Base-by-base conservation (phyloP, 2,888 invertebrate genomes). In the Bombylius discolor region DNA sequence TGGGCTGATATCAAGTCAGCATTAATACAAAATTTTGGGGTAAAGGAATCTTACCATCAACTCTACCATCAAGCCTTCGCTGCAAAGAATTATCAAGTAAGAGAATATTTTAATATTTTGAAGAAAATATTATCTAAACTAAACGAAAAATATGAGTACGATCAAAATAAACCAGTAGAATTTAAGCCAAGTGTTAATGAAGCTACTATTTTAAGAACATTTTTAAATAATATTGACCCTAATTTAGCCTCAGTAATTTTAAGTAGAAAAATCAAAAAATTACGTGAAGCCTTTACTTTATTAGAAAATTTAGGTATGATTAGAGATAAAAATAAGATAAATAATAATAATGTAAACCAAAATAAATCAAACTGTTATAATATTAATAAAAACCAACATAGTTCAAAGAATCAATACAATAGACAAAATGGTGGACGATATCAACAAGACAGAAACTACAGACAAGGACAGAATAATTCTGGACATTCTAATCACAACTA, bases 81-180 rank as follows among this genome's bases (percentile, higher is more conserved):
- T 9, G 31, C 49, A 47, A 55, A 12, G 44, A 62, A 62, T 51
- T 48, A 52, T 57, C 49, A 53, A 56, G 58, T 57, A 51, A 49
- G 55, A 56, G 56, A 49, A 34, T 59, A 60, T 60, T 60, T 59
- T 58, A 58, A 52, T 14, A 42, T 52, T 50, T 53, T 61, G 51
- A 39, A 56, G 45, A 51, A 49, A 50, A 57, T 62, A 52, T 53
- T 58, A 49, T 59, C 52, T 55, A 60, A 58, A 55, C 52, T 62
- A 45, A 62, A 61, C 48, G 58, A 60, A 54, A 61, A 57, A 45
- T 57, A 55, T 52, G 61, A 62, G 51, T 60, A 58, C 56, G 62
- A 61, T 51, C 34, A 47, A 9, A 56, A 55, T 49, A 59, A 62
- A 34, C 59, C 60, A 42, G 45, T 52, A 48, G 60, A 63, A 39